Conservation (phyloP, 92 coral and sea anemone genomes). For the Parazoanthus swiftii region DNA sequence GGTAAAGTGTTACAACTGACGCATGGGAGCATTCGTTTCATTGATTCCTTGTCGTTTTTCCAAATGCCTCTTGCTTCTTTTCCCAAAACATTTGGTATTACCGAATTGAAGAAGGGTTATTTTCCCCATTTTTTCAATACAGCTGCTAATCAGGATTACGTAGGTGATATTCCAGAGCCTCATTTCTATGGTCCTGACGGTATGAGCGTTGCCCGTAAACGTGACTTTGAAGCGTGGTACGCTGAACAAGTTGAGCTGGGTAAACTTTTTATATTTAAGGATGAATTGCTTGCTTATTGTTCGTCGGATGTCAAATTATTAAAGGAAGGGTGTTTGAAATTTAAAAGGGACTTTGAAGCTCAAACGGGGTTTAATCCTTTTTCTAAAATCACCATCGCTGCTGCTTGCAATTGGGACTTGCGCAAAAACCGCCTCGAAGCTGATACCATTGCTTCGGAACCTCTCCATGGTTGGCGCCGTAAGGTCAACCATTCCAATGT, state of each 20-base stretch:
- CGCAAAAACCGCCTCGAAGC: background rate
- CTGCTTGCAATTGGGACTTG: background rate
- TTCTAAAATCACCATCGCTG: background rate
- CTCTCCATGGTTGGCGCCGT: constrained; percentile 16
- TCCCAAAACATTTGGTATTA: constrained; percentile 18
- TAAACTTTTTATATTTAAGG: background rate
- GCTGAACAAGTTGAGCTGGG: background rate
- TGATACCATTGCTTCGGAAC: constrained; percentile 2
- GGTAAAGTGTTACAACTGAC: constrained; percentile 13
- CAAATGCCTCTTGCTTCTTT: constrained; percentile 23
- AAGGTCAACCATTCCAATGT: constrained; percentile 15
- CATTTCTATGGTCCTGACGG: constrained; percentile 9
- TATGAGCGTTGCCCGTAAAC: background rate
- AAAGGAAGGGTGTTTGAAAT: background rate
- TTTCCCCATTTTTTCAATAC: too few species aligned
- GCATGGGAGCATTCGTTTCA: background rate
- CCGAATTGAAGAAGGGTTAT: too few species aligned
- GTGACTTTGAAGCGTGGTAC: constrained; percentile 18
- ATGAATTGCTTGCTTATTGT: background rate
- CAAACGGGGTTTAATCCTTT: background rate
- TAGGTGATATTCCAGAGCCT: constrained; percentile 12
- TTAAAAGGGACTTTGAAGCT: background rate
- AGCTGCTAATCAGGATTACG: constrained; percentile 10
- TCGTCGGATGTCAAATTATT: background rate
- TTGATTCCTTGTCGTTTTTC: constrained; percentile 13